A percentile compares a stretch with the other conserved stretches of the same genome.
Conservation (phyloP, 2,797 vertebrate species). For the Clarias laeviceps region DNA sequence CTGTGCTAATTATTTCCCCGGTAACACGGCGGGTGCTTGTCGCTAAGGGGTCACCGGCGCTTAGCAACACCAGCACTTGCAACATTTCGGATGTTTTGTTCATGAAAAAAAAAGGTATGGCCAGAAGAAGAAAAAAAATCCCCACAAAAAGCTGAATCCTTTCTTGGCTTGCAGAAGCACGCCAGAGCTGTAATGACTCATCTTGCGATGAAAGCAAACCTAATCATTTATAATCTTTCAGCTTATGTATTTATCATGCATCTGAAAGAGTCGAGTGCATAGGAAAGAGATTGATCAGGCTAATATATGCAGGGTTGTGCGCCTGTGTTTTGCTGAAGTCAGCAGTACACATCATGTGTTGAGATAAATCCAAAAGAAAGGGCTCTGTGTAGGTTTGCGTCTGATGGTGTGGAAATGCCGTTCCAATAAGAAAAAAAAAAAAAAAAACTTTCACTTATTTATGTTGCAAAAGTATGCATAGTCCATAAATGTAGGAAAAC, state of each 20-base stretch:
- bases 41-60: slow-evolving; percentile 68
- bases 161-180: slow-evolving; percentile 4
- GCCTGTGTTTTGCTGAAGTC: slow-evolving; percentile 44
- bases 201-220: slow-evolving; percentile 11
- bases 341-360: slow-evolving; percentile 39
- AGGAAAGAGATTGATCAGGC: slow-evolving; percentile 35
- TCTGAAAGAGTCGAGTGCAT: slow-evolving; percentile 24
- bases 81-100: slow-evolving; percentile 53
- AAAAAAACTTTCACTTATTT: not conserved
- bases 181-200: not conserved
- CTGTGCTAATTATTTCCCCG: slow-evolving; percentile 63
- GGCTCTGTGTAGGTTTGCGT: not conserved
- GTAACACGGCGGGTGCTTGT: slow-evolving; percentile 65
- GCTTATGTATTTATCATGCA: slow-evolving; percentile 37
- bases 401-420: not conserved
- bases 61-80: slow-evolving; percentile 69
- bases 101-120: not conserved
- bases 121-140: slow-evolving; percentile 5
- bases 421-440: not conserved
- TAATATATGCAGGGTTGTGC: slow-evolving; percentile 42
- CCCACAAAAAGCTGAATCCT: slow-evolving; percentile 14
- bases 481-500: not conserved
- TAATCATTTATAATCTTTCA: slow-evolving; percentile 40
- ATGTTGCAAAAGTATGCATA: not conserved
- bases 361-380: slow-evolving; percentile 22